A percentile compares a stretch with the other conserved stretches of the same genome.
Conservation (phyloP, 2,113 vertebrate species). For the Anguilla japonica region DNA sequence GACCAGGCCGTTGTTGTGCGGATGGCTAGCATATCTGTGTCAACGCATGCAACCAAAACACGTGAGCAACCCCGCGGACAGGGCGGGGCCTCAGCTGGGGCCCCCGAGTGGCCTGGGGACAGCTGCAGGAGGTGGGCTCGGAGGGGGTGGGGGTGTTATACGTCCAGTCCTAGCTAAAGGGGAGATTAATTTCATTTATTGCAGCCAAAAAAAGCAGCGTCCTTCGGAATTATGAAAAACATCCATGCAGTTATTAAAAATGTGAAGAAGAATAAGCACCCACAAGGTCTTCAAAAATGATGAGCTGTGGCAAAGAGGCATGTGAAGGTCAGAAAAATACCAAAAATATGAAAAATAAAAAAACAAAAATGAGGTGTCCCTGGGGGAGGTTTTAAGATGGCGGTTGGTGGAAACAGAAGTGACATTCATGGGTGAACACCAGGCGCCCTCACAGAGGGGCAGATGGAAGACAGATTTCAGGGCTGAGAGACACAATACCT, state of each 20-base stretch:
- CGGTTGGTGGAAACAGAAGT: constrained; percentile 56
- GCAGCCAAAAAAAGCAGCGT: constrained; percentile 56
- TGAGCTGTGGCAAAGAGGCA: constrained; percentile 59
- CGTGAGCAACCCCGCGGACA: constrained; percentile 64
- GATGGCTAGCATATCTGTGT: constrained; percentile 84
- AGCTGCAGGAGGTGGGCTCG: not conserved
- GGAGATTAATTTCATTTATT: constrained; percentile 39
- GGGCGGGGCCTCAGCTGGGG: constrained; percentile 58
- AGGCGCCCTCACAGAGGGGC: constrained; percentile 73
- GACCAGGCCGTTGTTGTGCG: constrained; percentile 79
- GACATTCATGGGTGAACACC: constrained; percentile 65
- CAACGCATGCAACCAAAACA: constrained; percentile 80
- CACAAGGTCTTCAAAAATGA: constrained; percentile 59
- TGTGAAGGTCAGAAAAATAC: constrained; percentile 57
- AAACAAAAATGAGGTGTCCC: constrained; percentile 59
- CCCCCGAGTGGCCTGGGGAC: constrained; percentile 48
- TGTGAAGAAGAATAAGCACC: not conserved
- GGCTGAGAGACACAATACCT: constrained; percentile 76
- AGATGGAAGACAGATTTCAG: constrained; percentile 50
- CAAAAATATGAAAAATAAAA: constrained; percentile 56
- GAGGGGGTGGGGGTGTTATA: constrained; percentile 51
- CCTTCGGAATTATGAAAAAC: constrained; percentile 52
- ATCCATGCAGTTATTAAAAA: constrained; percentile 67
- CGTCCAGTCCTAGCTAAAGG: constrained; percentile 71
- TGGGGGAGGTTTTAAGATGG: constrained; percentile 52